Evolutionary conservation across 2,888 invertebrate species (phyloP).

Genomic region (Polia nebulosa): DNA sequence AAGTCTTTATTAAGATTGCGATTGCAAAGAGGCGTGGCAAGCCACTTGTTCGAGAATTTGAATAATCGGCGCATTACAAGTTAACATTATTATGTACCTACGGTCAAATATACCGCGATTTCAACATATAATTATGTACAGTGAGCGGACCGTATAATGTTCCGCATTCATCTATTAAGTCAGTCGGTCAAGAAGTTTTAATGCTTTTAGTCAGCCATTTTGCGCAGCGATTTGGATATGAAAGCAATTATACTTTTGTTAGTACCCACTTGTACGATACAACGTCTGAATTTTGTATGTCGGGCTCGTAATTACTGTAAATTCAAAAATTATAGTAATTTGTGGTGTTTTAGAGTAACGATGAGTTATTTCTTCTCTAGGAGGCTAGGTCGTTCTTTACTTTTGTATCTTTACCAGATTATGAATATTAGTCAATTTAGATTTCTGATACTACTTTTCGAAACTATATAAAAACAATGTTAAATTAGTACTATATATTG

Average conservation of each 20-base stretch:
- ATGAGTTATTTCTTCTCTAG: constrained; percentile 12
- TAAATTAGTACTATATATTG: neutral
- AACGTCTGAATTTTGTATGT: constrained; percentile 45
- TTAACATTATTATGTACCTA: constrained; percentile 80
- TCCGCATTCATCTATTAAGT: constrained; percentile 74
- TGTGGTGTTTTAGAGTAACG: constrained; percentile 16
- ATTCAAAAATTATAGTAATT: constrained; percentile 21
- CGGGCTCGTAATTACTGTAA: constrained; percentile 37
- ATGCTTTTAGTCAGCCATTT: constrained; percentile 69
- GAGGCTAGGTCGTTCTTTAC: neutral
- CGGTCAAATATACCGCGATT: constrained; percentile 77
- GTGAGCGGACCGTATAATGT: constrained; percentile 68
- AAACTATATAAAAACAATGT: neutral
- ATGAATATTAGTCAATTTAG: no score
- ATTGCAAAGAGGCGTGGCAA: constrained; percentile 87
- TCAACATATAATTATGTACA: constrained; percentile 77
- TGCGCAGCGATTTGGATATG: constrained; percentile 64
- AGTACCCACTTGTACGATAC: constrained; percentile 35
- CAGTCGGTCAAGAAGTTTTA: constrained; percentile 72
- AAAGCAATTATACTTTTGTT: constrained; percentile 61
- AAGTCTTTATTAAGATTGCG: constrained; percentile 90
- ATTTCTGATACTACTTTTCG: no score
- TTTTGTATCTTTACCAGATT: no score
- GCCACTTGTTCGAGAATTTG: constrained; percentile 87
- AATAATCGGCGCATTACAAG: constrained; percentile 86